Percentiles rank a stretch among this genome's conserved stretches.
Conservation (phyloP, 2,888 invertebrate species). For the Nephrotoma flavescens region DNA sequence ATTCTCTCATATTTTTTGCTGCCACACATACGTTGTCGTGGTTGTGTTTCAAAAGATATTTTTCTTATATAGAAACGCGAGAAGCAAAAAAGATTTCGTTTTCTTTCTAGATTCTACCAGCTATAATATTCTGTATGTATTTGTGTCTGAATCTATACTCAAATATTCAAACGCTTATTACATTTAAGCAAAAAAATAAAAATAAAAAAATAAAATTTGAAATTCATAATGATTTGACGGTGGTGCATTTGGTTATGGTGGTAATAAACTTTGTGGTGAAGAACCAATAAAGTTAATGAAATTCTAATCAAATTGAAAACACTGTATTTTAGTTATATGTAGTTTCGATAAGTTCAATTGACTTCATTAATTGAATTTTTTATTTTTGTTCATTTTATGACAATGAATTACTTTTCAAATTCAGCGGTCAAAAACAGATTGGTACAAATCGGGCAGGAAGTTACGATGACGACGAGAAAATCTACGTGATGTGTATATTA, state of each 20-base stretch:
- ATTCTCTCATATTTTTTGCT: not conserved
- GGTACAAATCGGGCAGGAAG: not conserved
- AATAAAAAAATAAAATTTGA: not conserved
- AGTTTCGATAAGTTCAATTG: not conserved
- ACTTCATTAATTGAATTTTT: not conserved
- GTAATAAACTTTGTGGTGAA: not conserved
- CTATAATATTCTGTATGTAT: too few species aligned
- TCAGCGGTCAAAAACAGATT: not conserved
- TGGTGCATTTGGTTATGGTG: not conserved
- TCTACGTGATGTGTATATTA: too few species aligned
- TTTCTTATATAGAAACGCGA: not conserved
- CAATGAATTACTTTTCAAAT: not conserved
- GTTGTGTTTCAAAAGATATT: not conserved
- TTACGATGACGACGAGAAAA: too few species aligned
- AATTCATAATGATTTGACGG: not conserved
- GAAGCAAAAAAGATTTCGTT: not conserved
- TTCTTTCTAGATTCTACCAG: not conserved
- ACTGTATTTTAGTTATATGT: not conserved
- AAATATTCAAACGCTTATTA: not conserved
- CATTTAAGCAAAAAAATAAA: not conserved
- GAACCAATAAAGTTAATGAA: not conserved
- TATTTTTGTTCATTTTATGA: not conserved
- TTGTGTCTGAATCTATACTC: not conserved
- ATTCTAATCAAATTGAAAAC: not conserved
- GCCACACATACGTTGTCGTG: not conserved